phyloP scores from a whole-genome alignment of 2,888 invertebrate genomes.

The Drosophila dives region DNA sequence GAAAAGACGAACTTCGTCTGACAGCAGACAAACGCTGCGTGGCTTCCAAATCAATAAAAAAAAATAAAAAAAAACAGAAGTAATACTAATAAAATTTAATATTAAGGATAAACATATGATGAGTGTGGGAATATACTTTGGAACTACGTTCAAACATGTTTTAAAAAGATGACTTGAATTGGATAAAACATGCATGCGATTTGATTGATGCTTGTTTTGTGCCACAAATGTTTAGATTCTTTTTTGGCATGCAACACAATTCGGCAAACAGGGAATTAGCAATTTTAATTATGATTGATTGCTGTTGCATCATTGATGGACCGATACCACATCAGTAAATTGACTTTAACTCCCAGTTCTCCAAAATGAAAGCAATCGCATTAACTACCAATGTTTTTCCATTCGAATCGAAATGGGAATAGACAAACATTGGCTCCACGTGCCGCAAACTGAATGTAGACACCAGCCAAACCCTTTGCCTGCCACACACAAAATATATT shows the following conservation, averaged over 20 bases:
- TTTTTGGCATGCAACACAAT: neutral
- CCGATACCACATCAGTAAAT: conserved; percentile 14
- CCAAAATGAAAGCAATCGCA: conserved; percentile 17
- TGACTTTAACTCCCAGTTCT: conserved; percentile 9
- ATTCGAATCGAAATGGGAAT: conserved; percentile 11
- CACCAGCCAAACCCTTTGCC: neutral
- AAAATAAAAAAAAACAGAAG: neutral
- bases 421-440: conserved; percentile 9
- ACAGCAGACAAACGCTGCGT: conserved; percentile 8
- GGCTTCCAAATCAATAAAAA: conserved; percentile 46
- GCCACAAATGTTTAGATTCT: conserved; percentile 7
- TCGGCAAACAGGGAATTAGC: conserved; percentile 40
- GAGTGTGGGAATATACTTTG: neutral
- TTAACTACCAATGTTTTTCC: neutral
- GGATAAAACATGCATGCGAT: neutral
- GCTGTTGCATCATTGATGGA: conserved; percentile 37
- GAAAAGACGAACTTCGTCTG: neutral
- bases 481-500: conserved; percentile 11
- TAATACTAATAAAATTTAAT: neutral
- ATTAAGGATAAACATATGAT: neutral
- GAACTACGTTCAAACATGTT: neutral
- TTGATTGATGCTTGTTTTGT: conserved; percentile 31
- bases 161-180: neutral
- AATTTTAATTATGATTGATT: conserved; percentile 76
- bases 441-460: conserved; percentile 5